A percentile compares a stretch with the other conserved stretches of the same genome.
Conservation (phyloP, 1,140 invertebrate species). For the Panulirus ornatus region DNA sequence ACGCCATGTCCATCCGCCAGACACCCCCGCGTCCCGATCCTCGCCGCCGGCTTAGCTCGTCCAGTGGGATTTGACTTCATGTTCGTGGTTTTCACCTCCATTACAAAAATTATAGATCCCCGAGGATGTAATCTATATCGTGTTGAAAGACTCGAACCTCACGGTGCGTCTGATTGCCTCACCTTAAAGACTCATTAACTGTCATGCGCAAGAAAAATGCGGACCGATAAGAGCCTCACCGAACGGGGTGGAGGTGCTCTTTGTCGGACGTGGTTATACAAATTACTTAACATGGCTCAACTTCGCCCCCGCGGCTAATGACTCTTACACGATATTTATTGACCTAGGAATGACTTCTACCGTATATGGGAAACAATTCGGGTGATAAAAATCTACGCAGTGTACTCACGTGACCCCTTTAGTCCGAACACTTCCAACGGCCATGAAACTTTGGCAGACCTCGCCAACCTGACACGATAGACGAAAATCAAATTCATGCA, state of each 20-base stretch:
- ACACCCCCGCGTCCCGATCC: slow-evolving; percentile 33
- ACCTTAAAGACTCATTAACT: neutral
- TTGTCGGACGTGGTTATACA: slow-evolving; percentile 34
- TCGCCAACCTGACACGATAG: too few relatives aligned
- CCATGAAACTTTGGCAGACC: too few relatives aligned
- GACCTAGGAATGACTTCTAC: slow-evolving; percentile 14
- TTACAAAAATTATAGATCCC: slow-evolving; percentile 3
- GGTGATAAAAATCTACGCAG: neutral
- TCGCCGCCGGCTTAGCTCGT: neutral
- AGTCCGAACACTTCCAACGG: too few relatives aligned
- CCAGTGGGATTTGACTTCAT: neutral
- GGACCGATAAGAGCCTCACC: neutral
- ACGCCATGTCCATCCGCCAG: slow-evolving; percentile 14
- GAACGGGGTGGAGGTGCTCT: slow-evolving; percentile 8
- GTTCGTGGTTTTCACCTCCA: neutral
- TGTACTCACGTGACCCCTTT: neutral
- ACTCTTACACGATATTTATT: slow-evolving; percentile 33
- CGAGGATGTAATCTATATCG: neutral
- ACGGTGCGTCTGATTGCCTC: neutral
- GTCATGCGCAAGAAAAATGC: slow-evolving; percentile 2
- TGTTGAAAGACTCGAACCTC: neutral
- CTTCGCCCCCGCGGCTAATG: slow-evolving; percentile 23
- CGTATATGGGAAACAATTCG: neutral
- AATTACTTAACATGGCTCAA: slow-evolving; percentile 39
- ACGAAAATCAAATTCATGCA: too few relatives aligned